phyloP scores from a whole-genome alignment of 2,797 vertebrate species.

The Tenualosa ilisha region DNA sequence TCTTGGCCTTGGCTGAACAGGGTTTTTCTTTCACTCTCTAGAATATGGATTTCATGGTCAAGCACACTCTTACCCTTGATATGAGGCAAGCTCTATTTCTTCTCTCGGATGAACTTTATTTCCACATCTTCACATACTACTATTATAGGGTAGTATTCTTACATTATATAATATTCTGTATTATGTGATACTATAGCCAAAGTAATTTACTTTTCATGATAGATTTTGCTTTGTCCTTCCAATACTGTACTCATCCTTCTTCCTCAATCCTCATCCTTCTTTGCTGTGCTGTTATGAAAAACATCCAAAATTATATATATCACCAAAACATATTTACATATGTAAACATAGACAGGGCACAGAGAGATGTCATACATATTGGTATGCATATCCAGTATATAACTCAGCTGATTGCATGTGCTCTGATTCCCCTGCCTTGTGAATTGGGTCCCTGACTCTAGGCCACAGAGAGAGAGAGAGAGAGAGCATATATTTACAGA shows the following conservation, averaged over 20 bases:
- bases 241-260: not conserved
- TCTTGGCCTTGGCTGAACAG: constrained; percentile 46
- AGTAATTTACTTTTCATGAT: not conserved
- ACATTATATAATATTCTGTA: not conserved
- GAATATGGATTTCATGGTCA: constrained; percentile 19
- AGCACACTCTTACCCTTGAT: constrained; percentile 46
- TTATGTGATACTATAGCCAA: not conserved
- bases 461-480: not conserved
- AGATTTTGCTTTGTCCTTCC: not conserved
- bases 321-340: not conserved
- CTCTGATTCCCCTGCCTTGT: not conserved
- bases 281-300: not conserved
- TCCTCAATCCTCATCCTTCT: not conserved
- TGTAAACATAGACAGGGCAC: not conserved
- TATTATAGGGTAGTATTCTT: not conserved
- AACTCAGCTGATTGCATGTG: not conserved
- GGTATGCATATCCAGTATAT: not conserved
- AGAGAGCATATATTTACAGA: constrained; percentile 8
- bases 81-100: constrained; percentile 20
- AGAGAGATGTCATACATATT: not conserved
- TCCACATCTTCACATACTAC: not conserved
- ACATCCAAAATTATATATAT: not conserved
- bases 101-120: not conserved
- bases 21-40: constrained; percentile 36
- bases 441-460: not conserved